Evolutionary conservation across 92 coral and sea anemone genomes (phyloP).

Genomic region (Nematostella vectensis): DNA sequence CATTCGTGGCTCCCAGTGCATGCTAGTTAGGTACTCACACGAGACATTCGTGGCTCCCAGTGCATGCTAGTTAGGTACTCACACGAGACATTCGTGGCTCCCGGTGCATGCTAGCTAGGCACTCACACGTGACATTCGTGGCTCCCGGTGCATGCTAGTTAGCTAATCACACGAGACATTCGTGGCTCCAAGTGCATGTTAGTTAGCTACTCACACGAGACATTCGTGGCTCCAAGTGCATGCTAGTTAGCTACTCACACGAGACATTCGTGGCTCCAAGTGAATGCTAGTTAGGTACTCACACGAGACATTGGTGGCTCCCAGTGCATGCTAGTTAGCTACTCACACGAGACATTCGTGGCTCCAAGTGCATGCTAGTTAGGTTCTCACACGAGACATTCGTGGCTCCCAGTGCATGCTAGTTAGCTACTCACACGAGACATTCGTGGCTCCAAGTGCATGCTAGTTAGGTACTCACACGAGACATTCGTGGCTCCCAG

Average conservation of each 20-base stretch:
- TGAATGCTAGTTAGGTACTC: slow-evolving; percentile 60
- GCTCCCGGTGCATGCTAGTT: slow-evolving; percentile 58
- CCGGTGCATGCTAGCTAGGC: slow-evolving; percentile 70
- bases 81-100: slow-evolving; percentile 35
- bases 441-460: slow-evolving; percentile 39
- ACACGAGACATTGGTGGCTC: slow-evolving; percentile 35
- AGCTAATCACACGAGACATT: slow-evolving; percentile 42
- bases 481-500: slow-evolving; percentile 43
- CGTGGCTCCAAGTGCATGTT: slow-evolving; percentile 52
- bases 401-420: slow-evolving; percentile 55
- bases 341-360: slow-evolving; percentile 46
- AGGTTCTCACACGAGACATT: slow-evolving; percentile 42
- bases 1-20: slow-evolving; percentile 42
- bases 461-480: slow-evolving; percentile 67
- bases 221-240: slow-evolving; percentile 39
- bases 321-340: slow-evolving; percentile 69
- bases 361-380: slow-evolving; percentile 53
- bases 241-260: slow-evolving; percentile 67
- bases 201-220: slow-evolving; percentile 51
- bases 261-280: slow-evolving; percentile 40
- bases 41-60: slow-evolving; percentile 43
- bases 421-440: slow-evolving; percentile 51
- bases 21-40: slow-evolving; percentile 67
- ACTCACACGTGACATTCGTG: slow-evolving; percentile 46
- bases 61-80: slow-evolving; percentile 60